Evolutionary conservation across 92 coral and sea anemone species (phyloP).

Genomic region (Porites evermanni): DNA sequence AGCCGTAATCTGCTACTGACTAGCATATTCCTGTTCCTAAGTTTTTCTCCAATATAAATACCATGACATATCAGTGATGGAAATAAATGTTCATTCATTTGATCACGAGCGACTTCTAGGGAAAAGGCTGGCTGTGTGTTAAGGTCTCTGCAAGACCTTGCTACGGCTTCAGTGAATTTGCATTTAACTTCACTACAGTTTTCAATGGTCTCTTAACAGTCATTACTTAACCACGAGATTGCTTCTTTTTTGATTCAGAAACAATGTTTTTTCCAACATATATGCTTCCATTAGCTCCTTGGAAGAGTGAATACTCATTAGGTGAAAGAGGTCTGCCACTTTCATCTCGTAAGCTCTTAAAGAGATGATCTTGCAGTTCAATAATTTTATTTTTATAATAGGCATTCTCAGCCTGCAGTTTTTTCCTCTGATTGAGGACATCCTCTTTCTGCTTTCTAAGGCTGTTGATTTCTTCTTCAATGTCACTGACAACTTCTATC

Average conservation of each 20-base stretch:
- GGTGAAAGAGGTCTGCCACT: conserved; percentile 78
- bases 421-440: conserved; percentile 71
- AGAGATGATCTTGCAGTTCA: conserved; percentile 73
- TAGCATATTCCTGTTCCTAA: neutral
- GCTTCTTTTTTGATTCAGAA: conserved; percentile 39
- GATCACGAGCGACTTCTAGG: no score
- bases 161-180: neutral
- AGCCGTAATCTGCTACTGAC: neutral
- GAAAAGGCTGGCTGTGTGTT: neutral
- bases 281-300: conserved; percentile 81
- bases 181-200: neutral
- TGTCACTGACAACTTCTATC: conserved; percentile 77
- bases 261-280: conserved; percentile 77
- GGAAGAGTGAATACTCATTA: conserved; percentile 79
- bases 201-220: neutral
- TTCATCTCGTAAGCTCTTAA: conserved; percentile 78
- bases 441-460: conserved; percentile 68
- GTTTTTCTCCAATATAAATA: neutral
- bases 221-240: neutral
- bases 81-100: no score
- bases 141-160: neutral
- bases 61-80: neutral
- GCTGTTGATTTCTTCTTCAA: conserved; percentile 66
- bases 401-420: conserved; percentile 75
- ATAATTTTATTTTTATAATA: conserved; percentile 69